Base-by-base conservation (phyloP, 2,888 invertebrate species). In the Mactromeris polynyma region DNA sequence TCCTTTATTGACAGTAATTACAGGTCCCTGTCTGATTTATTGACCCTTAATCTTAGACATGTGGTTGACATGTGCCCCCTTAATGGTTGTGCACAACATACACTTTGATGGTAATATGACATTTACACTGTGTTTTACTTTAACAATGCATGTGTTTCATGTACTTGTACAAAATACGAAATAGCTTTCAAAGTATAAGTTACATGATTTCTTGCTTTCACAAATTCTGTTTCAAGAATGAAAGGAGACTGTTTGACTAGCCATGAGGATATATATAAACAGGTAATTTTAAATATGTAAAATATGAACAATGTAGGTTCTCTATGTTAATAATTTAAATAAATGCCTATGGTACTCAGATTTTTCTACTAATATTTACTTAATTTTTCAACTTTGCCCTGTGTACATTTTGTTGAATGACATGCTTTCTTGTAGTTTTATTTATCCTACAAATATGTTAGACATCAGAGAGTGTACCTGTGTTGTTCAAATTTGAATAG, bases 11-110 rank as follows among this genome's bases (percentile, higher is more conserved):
- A 86, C 86, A 83, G 79, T 89, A 86, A 89, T 89, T 89, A 86
- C 54, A 86, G 83, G 86, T 85, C 87, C 19, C 36, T 78, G 83
- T 85, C 87, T 82, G 85, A 83, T 83, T 90, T 90, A 87, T 87
- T 79, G 51, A 54, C 87, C 80, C 58, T 33, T 54, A 58, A 69
- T 46, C 73, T 40, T 31, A 26, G 81, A 78, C 83, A 89, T 86
- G 87, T 84, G 80, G 38, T 80, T 87, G 89, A 78, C 84, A 84
- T 84, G 78, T 78, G 42, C 77, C 42, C 77, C n/a, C 21, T 83
- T 46, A 83, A 69, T 81, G 38, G 58, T 33, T 81, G 31, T 64
- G 26, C 58, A n/a, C 58, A 64, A 2, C 26, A 64, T 64, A 26
- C 7, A 9, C 58, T 64, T 9, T 26, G 26, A 26, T 26, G 58